These are phyloP conservation scores for Triops cancriformis DNA, from an alignment of 1,140 invertebrate species.

Conservation along the genomic window DNA sequence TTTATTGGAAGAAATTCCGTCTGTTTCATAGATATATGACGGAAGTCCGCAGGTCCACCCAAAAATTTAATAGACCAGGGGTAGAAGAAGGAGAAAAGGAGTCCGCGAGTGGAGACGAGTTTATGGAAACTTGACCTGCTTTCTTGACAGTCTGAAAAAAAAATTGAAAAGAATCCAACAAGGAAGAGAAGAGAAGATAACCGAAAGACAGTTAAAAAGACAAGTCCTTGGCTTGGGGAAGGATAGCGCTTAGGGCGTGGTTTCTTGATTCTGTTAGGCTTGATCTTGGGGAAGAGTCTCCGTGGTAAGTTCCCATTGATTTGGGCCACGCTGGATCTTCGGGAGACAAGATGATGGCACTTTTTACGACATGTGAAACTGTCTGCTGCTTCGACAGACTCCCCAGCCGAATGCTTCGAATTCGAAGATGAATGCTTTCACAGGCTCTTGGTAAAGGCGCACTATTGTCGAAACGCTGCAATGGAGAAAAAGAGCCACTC, in stretches of 20 bases:
- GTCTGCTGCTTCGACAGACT: not conserved
- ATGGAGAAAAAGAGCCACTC: not conserved
- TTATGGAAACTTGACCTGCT: constrained; percentile 11
- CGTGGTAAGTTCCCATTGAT: not conserved
- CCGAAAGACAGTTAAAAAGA: not conserved
- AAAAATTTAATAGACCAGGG: not conserved
- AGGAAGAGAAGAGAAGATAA: not conserved
- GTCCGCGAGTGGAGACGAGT: not conserved
- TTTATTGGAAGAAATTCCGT: constrained; percentile 11
- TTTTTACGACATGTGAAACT: constrained; percentile 10
- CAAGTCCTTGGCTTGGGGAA: not conserved
- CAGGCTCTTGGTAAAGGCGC: not conserved
- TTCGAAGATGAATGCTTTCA: not conserved
- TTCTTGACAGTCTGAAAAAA: not conserved
- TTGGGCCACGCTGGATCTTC: not conserved
- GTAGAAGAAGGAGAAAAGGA: not conserved
- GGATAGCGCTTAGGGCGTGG: not conserved
- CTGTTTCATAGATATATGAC: not conserved
- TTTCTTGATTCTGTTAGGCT: not conserved
- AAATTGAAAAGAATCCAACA: not conserved
- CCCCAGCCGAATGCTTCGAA: not conserved
- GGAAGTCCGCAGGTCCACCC: not conserved
- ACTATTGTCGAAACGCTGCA: not conserved
- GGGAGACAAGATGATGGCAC: not conserved
- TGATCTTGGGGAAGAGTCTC: not conserved